Percentiles rank a stretch among this genome's conserved stretches.
Conservation (phyloP, 30 jellyfish, hydroid and myxozoan species). For the Mastigias papua region DNA sequence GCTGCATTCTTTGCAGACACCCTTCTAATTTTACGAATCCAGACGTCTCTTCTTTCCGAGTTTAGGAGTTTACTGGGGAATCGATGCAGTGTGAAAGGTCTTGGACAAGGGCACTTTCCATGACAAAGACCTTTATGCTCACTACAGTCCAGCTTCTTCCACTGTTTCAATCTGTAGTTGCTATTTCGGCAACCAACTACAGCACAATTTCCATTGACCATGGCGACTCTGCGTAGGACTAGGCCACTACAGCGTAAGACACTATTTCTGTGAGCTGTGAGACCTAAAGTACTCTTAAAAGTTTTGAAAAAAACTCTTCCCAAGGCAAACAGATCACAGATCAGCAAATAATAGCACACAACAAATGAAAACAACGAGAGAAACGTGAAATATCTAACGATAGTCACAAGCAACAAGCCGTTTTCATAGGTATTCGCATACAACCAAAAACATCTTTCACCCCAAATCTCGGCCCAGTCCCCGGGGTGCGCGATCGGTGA, state of each 20-base stretch:
- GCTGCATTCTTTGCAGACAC: neutral
- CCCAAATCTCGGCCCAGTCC: neutral
- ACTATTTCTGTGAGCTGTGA: neutral
- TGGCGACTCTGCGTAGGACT: neutral
- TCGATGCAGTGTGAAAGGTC: neutral
- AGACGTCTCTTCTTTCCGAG: neutral
- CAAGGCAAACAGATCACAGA: neutral
- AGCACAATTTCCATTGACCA: slow-evolving; percentile 50
- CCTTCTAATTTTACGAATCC: neutral
- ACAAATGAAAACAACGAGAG: neutral
- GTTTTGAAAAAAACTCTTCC: slow-evolving; percentile 26
- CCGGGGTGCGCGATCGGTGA: neutral
- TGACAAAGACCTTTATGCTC: neutral
- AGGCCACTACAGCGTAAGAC: neutral
- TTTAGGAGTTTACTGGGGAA: neutral
- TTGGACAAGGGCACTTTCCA: neutral
- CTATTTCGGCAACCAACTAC: neutral
- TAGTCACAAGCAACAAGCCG: neutral
- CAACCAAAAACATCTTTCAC: neutral
- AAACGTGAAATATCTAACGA: neutral
- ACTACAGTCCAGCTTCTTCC: slow-evolving; percentile 2
- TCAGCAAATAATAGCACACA: neutral
- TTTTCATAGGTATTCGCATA: neutral
- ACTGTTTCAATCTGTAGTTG: neutral
- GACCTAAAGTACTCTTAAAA: neutral